Percentiles rank a stretch among this genome's conserved stretches.
Conservation (phyloP, 2,797 vertebrate genomes). For the Lithobates pipiens region DNA sequence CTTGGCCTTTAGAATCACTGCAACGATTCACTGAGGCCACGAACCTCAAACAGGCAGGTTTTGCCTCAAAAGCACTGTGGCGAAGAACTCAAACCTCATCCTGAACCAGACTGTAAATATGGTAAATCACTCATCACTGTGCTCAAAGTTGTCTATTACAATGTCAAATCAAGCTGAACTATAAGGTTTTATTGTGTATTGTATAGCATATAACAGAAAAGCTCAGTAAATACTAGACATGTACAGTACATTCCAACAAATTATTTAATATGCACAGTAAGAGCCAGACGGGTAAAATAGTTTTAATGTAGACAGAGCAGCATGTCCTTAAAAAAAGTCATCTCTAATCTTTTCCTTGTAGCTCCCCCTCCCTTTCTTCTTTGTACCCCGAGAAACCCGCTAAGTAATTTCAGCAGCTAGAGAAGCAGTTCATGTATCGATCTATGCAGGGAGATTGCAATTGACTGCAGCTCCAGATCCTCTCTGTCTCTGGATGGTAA, state of each 20-base stretch:
- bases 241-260: not conserved
- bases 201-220: not conserved
- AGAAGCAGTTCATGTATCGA: constrained; percentile 71
- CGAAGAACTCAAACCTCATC: no score
- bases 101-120: no score
- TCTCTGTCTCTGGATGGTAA: constrained; percentile 68
- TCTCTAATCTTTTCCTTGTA: constrained; percentile 11
- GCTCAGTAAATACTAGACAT: not conserved
- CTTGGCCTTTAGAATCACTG: no score
- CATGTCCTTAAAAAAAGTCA: constrained; percentile 12
- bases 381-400: constrained; percentile 56
- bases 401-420: constrained; percentile 58
- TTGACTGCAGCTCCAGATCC: constrained; percentile 78
- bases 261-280: not conserved
- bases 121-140: no score
- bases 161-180: no score
- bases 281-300: not conserved
- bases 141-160: no score
- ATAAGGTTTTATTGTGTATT: not conserved
- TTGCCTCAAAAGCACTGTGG: no score
- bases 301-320: constrained; percentile 28
- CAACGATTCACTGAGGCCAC: no score
- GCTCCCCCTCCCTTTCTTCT: not conserved
- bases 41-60: no score
- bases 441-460: constrained; percentile 83